phyloP scores from a whole-genome alignment of 2,113 vertebrate genomes.

The Callaeas wilsoni region DNA sequence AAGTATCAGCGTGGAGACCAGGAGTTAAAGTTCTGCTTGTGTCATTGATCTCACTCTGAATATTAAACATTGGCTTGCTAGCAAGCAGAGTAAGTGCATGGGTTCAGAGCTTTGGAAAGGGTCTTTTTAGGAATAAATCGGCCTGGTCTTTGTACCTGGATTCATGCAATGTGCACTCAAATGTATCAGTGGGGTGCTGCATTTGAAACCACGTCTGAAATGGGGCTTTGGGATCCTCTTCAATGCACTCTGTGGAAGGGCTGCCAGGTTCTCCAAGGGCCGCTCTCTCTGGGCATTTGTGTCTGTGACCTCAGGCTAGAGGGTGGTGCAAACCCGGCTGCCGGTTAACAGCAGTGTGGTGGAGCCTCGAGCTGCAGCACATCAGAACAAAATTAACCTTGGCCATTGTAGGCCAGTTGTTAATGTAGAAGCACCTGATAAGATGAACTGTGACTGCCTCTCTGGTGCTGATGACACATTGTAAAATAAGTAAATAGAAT shows the following conservation, averaged over 20 bases:
- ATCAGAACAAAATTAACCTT: neutral
- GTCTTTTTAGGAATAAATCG: neutral
- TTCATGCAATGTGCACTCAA: neutral
- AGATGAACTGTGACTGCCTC: neutral
- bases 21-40: neutral
- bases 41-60: neutral
- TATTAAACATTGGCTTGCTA: neutral
- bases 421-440: neutral
- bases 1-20: neutral
- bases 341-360: neutral
- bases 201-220: neutral
- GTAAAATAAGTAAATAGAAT: neutral
- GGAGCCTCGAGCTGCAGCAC: neutral
- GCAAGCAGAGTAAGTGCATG: neutral
- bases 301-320: neutral
- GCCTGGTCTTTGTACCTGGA: neutral
- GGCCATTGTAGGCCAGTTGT: neutral
- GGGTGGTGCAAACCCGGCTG: neutral
- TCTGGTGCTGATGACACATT: neutral
- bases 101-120: neutral
- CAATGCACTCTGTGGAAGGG: neutral
- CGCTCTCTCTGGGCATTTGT: neutral
- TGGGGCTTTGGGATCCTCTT: neutral
- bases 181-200: accelerated
- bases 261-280: neutral